Percentiles rank a stretch among this genome's conserved stretches.
Conservation (phyloP, 2,888 invertebrate species). For the Patella depressa region DNA sequence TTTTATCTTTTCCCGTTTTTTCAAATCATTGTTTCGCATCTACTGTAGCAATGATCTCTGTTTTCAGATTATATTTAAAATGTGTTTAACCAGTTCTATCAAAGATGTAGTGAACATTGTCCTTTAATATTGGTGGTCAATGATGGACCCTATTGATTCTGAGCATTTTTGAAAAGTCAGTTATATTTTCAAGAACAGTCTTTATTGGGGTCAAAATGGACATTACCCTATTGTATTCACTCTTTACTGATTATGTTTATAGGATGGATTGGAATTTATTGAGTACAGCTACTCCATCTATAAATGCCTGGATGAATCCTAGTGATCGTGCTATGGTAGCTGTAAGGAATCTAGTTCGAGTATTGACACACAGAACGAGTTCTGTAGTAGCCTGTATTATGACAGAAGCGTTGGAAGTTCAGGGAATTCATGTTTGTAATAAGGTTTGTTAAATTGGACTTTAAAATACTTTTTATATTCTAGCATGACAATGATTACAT, state of each 20-base stretch:
- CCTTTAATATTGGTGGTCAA: too few relatives aligned
- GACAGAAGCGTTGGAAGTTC: conserved; percentile 91
- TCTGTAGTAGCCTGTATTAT: conserved; percentile 94
- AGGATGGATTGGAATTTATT: conserved; percentile 96
- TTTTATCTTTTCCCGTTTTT: too few relatives aligned
- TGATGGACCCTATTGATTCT: too few relatives aligned
- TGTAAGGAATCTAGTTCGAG: conserved; percentile 84
- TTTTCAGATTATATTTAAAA: too few relatives aligned
- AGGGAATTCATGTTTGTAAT: conserved; percentile 84
- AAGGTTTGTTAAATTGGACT: conserved; percentile 75
- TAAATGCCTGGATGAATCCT: conserved; percentile 98
- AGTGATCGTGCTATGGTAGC: conserved; percentile 90
- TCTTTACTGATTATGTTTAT: conserved; percentile 23
- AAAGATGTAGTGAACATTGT: too few relatives aligned
- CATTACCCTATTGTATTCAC: too few relatives aligned
- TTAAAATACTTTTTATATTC: background rate
- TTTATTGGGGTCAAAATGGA: too few relatives aligned
- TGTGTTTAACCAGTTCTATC: too few relatives aligned
- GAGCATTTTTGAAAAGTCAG: too few relatives aligned
- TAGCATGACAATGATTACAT: background rate
- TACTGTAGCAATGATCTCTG: too few relatives aligned
- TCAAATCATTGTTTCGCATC: too few relatives aligned
- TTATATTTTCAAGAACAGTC: too few relatives aligned
- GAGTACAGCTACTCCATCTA: conserved; percentile 95
- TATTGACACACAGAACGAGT: conserved; percentile 74